These are phyloP conservation scores for Melanogrammus aeglefinus DNA, from an alignment of 2,797 vertebrate genomes.

Conservation along the genomic window DNA sequence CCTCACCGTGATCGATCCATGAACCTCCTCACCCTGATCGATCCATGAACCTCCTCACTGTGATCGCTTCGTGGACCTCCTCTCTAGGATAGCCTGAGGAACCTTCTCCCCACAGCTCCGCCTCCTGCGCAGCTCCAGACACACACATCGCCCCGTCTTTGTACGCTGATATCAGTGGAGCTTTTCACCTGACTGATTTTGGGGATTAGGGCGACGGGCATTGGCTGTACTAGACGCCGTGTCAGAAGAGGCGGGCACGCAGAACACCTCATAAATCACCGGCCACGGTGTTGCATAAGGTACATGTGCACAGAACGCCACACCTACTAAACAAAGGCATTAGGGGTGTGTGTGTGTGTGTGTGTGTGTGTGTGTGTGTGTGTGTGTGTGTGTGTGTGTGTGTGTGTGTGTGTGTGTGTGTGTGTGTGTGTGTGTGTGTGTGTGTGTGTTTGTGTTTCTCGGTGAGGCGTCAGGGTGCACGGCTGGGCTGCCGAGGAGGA, in stretches of 20 bases:
- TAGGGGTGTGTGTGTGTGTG: not conserved
- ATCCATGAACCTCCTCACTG: not conserved
- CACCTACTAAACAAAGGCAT: not conserved
- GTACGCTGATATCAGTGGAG: slow-evolving; percentile 20
- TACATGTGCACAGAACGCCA: slow-evolving; percentile 1
- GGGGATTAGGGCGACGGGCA: slow-evolving; percentile 6
- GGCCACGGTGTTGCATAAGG: not conserved
- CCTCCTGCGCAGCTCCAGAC: too few species aligned
- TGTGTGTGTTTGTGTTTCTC: too few species aligned
- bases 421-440: too few species aligned
- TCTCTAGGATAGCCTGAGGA: too few species aligned
- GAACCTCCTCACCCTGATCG: too few species aligned
- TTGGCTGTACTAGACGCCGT: not conserved
- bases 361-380: too few species aligned
- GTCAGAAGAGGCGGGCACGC: slow-evolving; percentile 13
- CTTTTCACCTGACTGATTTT: slow-evolving; percentile 23
- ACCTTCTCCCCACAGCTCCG: too few species aligned
- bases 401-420: too few species aligned
- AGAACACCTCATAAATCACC: slow-evolving; percentile 5
- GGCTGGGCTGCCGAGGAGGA: not conserved
- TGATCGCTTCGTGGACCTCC: not conserved
- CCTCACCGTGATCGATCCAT: too few species aligned
- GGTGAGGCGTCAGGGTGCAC: not conserved
- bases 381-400: too few species aligned
- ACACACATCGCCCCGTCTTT: not conserved